Evolutionary conservation across 2,797 vertebrate species (phyloP).

Genomic region (Leptatherina wallacei): DNA sequence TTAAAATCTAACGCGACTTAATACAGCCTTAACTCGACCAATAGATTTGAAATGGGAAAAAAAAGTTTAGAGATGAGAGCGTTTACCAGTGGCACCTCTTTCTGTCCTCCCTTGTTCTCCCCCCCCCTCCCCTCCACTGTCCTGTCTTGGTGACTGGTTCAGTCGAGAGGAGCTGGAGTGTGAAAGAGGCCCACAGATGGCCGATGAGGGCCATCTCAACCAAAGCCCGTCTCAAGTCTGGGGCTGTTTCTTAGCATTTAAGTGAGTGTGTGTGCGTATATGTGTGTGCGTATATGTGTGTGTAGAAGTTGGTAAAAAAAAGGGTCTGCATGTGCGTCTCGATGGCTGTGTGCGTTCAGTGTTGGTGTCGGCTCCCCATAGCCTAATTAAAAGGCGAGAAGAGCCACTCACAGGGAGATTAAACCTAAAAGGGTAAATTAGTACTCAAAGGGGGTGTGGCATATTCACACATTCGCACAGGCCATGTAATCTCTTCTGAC

Average conservation of each 20-base stretch:
- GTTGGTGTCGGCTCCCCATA: slow-evolving; percentile 81
- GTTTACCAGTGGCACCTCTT: slow-evolving; percentile 45
- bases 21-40: slow-evolving; percentile 54
- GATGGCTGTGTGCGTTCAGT: slow-evolving; percentile 69
- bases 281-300: slow-evolving; percentile 31
- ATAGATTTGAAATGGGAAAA: slow-evolving; percentile 52
- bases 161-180: slow-evolving; percentile 78
- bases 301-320: slow-evolving; percentile 40
- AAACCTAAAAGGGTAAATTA: slow-evolving; percentile 87
- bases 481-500: slow-evolving; percentile 83
- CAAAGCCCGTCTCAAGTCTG: slow-evolving; percentile 60
- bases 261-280: slow-evolving; percentile 23
- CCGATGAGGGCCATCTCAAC: slow-evolving; percentile 70
- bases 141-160: slow-evolving; percentile 75
- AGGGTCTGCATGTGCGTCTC: slow-evolving; percentile 46
- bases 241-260: slow-evolving; percentile 52
- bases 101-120: slow-evolving; percentile 25
- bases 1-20: slow-evolving; percentile 45
- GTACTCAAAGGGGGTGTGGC: slow-evolving; percentile 85
- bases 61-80: slow-evolving; percentile 60
- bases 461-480: slow-evolving; percentile 76
- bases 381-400: slow-evolving; percentile 87
- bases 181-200: slow-evolving; percentile 82
- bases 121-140: slow-evolving; percentile 8
- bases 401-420: slow-evolving; percentile 84